These are phyloP conservation scores for Cephus runcator DNA, from an alignment of 2,888 invertebrate genomes.

Conservation along the genomic window DNA sequence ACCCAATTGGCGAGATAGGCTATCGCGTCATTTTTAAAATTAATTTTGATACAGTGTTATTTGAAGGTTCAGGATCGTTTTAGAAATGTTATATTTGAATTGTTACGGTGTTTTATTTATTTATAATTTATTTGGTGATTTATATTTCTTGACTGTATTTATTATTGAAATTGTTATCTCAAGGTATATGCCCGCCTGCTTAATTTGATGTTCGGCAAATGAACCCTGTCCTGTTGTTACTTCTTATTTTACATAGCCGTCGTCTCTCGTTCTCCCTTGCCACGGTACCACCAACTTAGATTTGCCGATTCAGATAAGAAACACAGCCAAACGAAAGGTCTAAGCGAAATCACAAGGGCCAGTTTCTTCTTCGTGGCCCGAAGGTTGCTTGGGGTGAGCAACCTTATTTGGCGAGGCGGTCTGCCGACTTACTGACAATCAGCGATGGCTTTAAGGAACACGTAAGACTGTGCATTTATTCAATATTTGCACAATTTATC, in stretches of 20 bases:
- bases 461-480: constrained; percentile 9
- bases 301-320: constrained; percentile 44
- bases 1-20: neutral
- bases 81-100: neutral
- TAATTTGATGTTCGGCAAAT: constrained; percentile 30
- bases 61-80: too few relatives aligned
- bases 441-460: constrained; percentile 27
- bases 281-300: constrained; percentile 41
- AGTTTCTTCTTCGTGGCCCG: constrained; percentile 24
- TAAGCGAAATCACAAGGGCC: constrained; percentile 36
- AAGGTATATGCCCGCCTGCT: constrained; percentile 16
- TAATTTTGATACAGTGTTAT: neutral
- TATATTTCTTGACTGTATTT: neutral
- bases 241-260: constrained; percentile 14
- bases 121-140: neutral
- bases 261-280: constrained; percentile 17
- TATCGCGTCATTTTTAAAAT: neutral
- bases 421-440: constrained; percentile 20
- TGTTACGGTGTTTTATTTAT: neutral
- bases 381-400: constrained; percentile 42
- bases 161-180: neutral
- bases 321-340: constrained; percentile 33
- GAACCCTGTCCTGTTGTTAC: constrained; percentile 14
- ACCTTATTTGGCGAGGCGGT: constrained; percentile 49
- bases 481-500: neutral